Conservation (phyloP, 1,140 invertebrate species). For the Bilobella aurantiaca region DNA sequence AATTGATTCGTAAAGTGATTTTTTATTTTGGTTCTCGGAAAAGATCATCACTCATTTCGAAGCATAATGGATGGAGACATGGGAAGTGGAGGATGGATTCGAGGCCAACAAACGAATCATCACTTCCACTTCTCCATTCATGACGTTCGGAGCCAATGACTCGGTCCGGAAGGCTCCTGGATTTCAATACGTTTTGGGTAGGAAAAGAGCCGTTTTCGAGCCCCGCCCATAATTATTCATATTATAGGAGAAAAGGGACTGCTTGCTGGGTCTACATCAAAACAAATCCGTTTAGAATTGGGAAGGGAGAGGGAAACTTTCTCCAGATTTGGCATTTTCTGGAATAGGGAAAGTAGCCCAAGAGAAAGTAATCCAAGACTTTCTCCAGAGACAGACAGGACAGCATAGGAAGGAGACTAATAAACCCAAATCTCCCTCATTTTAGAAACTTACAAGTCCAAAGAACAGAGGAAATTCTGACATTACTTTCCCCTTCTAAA, state of each 20-base stretch:
- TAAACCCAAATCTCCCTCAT: conserved; percentile 8
- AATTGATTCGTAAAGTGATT: conserved; percentile 4
- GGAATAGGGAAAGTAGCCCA: too few relatives aligned
- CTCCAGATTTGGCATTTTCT: not conserved
- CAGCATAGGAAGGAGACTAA: not conserved
- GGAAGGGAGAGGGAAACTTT: not conserved
- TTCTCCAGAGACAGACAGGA: conserved; percentile 1
- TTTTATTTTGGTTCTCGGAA: not conserved
- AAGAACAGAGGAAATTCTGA: not conserved
- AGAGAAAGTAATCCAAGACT: conserved; percentile 7
- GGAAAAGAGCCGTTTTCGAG: not conserved
- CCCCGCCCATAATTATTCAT: conserved; percentile 3
- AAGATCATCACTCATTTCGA: not conserved
- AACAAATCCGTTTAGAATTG: not conserved
- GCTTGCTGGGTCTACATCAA: not conserved
- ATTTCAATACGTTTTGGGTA: not conserved
- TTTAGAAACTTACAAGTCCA: not conserved
- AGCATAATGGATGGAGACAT: conserved; percentile 1
- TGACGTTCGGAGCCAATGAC: not conserved
- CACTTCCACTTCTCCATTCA: conserved; percentile 4
- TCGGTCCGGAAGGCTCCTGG: too few relatives aligned
- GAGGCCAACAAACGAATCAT: conserved; percentile 6
- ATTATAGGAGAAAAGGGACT: not conserved
- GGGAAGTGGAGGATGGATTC: not conserved
- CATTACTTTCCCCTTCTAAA: not conserved